Evolutionary conservation across 2,797 vertebrate species (phyloP).

Genomic region (Discoglossus pictus): DNA sequence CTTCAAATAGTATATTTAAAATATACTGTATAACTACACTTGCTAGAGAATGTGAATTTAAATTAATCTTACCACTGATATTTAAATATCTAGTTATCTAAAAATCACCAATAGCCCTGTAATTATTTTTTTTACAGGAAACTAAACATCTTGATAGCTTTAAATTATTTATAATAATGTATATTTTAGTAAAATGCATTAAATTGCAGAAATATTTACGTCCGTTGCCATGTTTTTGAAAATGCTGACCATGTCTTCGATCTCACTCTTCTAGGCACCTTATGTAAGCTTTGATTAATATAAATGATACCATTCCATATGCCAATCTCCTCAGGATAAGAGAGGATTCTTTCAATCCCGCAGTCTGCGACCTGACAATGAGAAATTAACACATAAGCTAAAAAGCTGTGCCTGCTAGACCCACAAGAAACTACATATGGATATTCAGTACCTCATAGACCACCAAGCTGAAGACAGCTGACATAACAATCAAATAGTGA

Average conservation of each 20-base stretch:
- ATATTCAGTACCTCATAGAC: constrained; percentile 47
- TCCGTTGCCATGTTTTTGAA: constrained; percentile 11
- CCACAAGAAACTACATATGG: constrained; percentile 47
- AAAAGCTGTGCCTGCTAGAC: constrained; percentile 48
- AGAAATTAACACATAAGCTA: constrained; percentile 44
- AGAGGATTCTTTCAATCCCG: constrained; percentile 32
- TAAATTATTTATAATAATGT: no score
- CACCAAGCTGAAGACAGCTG: constrained; percentile 45
- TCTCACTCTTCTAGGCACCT: constrained; percentile 38
- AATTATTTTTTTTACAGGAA: no score
- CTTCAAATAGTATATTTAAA: no score
- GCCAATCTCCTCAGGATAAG: constrained; percentile 48
- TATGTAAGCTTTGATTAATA: constrained; percentile 45
- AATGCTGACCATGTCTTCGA: constrained; percentile 10
- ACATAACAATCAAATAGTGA: constrained; percentile 45
- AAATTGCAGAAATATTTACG: constrained; percentile 2
- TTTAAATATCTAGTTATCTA: no score
- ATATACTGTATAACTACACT: no score
- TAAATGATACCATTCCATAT: constrained; percentile 50
- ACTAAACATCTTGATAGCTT: no score
- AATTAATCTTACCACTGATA: no score
- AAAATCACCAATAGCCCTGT: no score
- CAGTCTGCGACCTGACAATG: constrained; percentile 48
- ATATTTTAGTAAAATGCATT: not conserved
- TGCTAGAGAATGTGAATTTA: no score